Conservation (phyloP, 2,888 invertebrate genomes). For the Cancer borealis region DNA sequence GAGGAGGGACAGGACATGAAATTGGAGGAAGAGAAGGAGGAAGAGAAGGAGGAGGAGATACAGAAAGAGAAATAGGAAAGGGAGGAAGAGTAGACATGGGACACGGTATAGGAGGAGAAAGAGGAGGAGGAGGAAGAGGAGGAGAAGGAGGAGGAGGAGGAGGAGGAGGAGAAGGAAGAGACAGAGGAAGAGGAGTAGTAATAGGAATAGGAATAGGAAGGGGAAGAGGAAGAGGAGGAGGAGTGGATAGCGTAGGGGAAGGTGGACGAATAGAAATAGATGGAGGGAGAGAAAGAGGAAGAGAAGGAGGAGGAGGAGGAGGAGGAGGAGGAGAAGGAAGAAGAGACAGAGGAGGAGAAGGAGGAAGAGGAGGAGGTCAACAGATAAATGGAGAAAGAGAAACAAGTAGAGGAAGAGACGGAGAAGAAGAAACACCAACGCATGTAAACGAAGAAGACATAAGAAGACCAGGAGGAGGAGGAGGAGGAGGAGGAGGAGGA, state of each 20-base stretch:
- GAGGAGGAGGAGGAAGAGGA: background rate
- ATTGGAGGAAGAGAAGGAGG: background rate
- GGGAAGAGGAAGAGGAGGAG: background rate
- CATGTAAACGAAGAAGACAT: background rate
- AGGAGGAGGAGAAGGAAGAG: background rate
- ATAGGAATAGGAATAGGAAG: background rate
- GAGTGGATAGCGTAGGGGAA: background rate
- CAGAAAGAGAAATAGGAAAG: background rate
- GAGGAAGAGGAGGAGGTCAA: background rate
- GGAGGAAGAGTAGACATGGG: background rate
- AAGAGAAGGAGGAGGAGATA: background rate
- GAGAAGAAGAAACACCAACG: background rate
- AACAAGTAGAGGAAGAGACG: background rate
- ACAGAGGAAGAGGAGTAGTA: conserved; percentile 25
- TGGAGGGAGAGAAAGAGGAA: background rate
- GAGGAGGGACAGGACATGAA: background rate
- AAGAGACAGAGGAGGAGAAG: background rate
- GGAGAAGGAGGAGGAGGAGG: background rate
- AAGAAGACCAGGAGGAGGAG: background rate
- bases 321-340: background rate
- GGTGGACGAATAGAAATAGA: background rate
- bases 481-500: background rate
- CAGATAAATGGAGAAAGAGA: background rate
- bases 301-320: background rate
- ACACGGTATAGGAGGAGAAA: background rate